A percentile compares a stretch with the other conserved stretches of the same genome.
phyloP scores from a whole-genome alignment of 2,113 vertebrate genomes.

The Corythornis madagascariensis region DNA sequence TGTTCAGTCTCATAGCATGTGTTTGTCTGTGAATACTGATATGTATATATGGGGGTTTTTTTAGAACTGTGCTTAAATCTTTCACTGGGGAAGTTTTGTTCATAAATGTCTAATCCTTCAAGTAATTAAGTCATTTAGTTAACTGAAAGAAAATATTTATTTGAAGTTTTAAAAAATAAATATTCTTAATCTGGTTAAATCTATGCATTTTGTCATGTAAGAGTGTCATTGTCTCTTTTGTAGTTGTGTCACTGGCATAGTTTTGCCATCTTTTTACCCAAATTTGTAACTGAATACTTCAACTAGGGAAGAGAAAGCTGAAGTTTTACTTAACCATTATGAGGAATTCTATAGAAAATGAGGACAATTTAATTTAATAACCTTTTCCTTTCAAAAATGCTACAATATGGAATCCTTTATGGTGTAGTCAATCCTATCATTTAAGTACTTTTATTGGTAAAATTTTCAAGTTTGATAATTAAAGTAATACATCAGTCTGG shows the following conservation, averaged over 20 bases:
- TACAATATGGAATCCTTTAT: background rate
- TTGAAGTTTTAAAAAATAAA: background rate
- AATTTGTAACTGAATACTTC: background rate
- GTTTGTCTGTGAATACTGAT: background rate
- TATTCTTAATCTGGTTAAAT: background rate
- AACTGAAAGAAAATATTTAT: background rate
- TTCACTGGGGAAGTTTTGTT: background rate
- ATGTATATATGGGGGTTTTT: background rate
- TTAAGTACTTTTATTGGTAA: background rate
- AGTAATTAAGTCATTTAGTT: background rate
- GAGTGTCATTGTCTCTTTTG: background rate
- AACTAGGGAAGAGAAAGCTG: background rate
- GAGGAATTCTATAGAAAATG: background rate
- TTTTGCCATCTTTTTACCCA: background rate
- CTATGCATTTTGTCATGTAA: background rate
- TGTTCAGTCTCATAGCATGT: background rate
- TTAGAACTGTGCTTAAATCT: background rate
- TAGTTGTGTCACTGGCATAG: background rate
- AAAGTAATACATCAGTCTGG: background rate
- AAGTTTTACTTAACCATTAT: background rate
- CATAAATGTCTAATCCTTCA: background rate
- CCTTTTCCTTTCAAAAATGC: background rate
- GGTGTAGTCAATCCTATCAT: background rate
- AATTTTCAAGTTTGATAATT: background rate
- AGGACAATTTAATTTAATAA: background rate